Conservation (phyloP, 2,888 invertebrate genomes). For the Muschampia plurimacula region DNA sequence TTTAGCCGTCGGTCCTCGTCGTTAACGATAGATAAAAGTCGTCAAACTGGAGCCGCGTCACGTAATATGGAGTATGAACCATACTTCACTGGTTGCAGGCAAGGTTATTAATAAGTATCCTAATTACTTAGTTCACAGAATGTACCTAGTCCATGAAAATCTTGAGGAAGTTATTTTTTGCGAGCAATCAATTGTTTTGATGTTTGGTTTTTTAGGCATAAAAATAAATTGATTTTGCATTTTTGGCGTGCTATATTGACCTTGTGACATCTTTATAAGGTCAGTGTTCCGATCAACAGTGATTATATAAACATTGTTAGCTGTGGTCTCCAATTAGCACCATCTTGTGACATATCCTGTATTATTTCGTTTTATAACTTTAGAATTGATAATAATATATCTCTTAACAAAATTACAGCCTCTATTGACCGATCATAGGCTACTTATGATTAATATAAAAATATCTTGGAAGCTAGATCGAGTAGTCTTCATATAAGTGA, state of each 20-base stretch:
- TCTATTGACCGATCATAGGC: too few relatives aligned
- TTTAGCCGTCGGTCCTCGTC: too few relatives aligned
- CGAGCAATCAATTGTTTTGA: too few relatives aligned
- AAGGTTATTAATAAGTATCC: too few relatives aligned
- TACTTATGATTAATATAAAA: not conserved
- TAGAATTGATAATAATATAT: not conserved
- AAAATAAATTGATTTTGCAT: not conserved
- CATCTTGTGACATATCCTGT: too few relatives aligned
- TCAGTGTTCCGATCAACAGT: not conserved
- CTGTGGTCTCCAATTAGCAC: not conserved
- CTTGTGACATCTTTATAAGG: not conserved
- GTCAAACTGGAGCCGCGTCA: too few relatives aligned
- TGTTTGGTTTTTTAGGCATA: not conserved
- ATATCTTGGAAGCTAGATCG: not conserved
- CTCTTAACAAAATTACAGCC: not conserved
- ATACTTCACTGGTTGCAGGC: too few relatives aligned
- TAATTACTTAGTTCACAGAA: too few relatives aligned
- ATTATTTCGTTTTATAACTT: not conserved
- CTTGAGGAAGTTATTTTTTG: too few relatives aligned
- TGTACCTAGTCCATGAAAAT: too few relatives aligned
- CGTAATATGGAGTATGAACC: too few relatives aligned
- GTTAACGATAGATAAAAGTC: too few relatives aligned
- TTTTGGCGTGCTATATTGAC: not conserved
- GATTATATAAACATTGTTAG: not conserved
- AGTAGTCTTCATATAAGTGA: not conserved